Conservation (phyloP, 2,888 invertebrate genomes). For the Psococerastis gibbosa region DNA sequence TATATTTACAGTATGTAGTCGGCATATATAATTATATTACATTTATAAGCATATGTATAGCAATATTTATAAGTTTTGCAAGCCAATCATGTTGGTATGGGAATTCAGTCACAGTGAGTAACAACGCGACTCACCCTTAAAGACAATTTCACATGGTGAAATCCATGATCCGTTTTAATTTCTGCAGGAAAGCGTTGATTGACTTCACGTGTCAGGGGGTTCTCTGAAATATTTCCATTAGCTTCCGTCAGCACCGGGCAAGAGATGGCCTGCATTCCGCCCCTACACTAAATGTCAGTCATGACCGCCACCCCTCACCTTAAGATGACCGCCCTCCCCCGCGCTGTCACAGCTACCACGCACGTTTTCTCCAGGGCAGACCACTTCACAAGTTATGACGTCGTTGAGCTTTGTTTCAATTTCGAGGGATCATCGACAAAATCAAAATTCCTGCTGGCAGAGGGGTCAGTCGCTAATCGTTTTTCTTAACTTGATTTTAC, state of each 20-base stretch:
- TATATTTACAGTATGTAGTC: too few relatives aligned
- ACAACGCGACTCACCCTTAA: too few relatives aligned
- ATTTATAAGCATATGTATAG: too few relatives aligned
- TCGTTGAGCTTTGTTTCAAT: background rate
- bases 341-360: background rate
- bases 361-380: background rate
- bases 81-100: too few relatives aligned
- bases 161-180: too few relatives aligned
- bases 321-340: background rate
- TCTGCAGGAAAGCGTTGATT: too few relatives aligned
- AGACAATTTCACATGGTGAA: too few relatives aligned
- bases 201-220: background rate
- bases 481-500: conserved; percentile 11
- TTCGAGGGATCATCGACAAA: background rate
- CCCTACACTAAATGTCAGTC: background rate
- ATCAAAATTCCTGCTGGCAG: background rate
- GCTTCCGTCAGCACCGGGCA: background rate
- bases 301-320: background rate
- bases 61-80: too few relatives aligned
- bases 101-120: too few relatives aligned
- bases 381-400: background rate
- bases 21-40: too few relatives aligned
- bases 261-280: background rate
- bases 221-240: background rate
- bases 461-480: background rate